Percentiles rank a stretch among this genome's conserved stretches.
Evolutionary conservation across 2,888 invertebrate species (phyloP).

Genomic region (Gibbula magus): DNA sequence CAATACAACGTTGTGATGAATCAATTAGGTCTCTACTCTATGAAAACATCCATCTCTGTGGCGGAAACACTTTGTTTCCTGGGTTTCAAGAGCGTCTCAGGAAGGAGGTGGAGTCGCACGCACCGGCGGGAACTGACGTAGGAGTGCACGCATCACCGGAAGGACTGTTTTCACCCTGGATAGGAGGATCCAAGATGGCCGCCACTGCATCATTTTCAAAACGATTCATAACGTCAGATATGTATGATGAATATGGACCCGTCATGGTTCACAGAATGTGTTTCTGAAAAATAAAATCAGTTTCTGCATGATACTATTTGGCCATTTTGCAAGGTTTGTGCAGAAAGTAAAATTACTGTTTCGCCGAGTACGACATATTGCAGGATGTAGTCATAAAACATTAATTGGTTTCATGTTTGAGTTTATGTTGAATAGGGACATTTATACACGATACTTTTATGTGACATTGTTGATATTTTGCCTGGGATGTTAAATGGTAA

Average conservation of each 20-base stretch:
- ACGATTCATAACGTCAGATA: conserved; percentile 58
- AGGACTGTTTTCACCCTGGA: conserved; percentile 61
- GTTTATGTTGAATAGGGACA: too few relatives aligned
- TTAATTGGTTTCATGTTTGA: too few relatives aligned
- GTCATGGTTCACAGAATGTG: conserved; percentile 87
- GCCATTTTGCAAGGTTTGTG: not conserved
- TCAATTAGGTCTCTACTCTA: conserved; percentile 35
- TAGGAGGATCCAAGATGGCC: conserved; percentile 62
- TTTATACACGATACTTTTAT: too few relatives aligned
- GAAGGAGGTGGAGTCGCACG: conserved; percentile 93
- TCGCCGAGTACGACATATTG: too few relatives aligned
- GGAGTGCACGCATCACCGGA: conserved; percentile 65
- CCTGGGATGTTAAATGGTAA: too few relatives aligned
- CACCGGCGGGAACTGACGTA: conserved; percentile 80
- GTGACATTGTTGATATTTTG: too few relatives aligned
- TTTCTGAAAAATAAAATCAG: not conserved
- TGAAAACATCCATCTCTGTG: conserved; percentile 80
- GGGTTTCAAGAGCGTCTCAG: conserved; percentile 97
- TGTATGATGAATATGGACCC: conserved; percentile 60
- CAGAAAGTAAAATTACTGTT: not conserved
- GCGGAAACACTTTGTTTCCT: conserved; percentile 96
- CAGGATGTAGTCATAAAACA: too few relatives aligned
- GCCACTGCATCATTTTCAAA: conserved; percentile 57
- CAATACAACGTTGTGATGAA: conserved; percentile 59
- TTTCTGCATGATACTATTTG: not conserved